phyloP scores from a whole-genome alignment of 2,888 invertebrate genomes.

The Mythimna vitellina region DNA sequence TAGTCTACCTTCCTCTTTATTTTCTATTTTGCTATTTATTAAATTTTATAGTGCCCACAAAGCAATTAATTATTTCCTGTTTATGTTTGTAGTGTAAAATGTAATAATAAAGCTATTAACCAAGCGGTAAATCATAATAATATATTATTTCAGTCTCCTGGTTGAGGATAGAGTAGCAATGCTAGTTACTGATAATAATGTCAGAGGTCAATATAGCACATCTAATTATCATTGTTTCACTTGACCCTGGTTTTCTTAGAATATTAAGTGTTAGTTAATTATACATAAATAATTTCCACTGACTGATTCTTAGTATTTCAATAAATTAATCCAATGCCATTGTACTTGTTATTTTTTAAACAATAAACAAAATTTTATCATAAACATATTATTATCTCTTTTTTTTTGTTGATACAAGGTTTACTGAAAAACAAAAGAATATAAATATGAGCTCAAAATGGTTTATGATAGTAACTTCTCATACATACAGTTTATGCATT shows the following conservation, averaged over 20 bases:
- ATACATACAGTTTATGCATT: neutral
- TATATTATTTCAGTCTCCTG: slow-evolving; percentile 29
- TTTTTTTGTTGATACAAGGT: neutral
- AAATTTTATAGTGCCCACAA: slow-evolving; percentile 4
- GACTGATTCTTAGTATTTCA: neutral
- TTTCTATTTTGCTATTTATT: neutral
- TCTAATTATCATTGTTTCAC: slow-evolving; percentile 63
- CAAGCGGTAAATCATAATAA: slow-evolving; percentile 6
- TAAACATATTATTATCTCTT: neutral
- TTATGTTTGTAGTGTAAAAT: neutral
- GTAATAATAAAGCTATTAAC: slow-evolving; percentile 12
- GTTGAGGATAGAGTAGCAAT: slow-evolving; percentile 40
- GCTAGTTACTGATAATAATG: slow-evolving; percentile 58
- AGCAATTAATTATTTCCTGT: slow-evolving; percentile 13
- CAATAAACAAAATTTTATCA: neutral
- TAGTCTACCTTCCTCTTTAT: neutral
- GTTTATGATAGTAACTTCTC: neutral
- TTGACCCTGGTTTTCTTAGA: slow-evolving; percentile 53
- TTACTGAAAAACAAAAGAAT: neutral
- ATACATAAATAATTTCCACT: slow-evolving; percentile 10
- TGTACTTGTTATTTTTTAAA: slow-evolving; percentile 8
- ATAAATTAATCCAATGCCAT: slow-evolving; percentile 19
- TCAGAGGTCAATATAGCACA: slow-evolving; percentile 64
- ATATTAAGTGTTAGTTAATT: slow-evolving; percentile 40
- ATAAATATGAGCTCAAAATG: neutral